Evolutionary conservation across 1,140 invertebrate species (phyloP), one percentile per base, ranked within the genome.

Genomic region (Lordiphosa mommai): DNA sequence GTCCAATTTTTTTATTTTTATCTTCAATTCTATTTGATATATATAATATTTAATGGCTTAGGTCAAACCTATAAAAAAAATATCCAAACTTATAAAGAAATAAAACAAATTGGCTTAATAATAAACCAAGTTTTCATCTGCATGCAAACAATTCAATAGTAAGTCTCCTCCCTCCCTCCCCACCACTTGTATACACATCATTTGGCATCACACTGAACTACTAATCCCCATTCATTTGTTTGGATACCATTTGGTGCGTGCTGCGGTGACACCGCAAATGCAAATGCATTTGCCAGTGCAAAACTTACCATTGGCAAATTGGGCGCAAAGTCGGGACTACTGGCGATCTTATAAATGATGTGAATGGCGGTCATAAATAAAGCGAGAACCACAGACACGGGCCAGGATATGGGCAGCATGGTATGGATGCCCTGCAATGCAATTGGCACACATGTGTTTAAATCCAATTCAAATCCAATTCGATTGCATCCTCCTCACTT

Each of bases 351-450:
- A 64, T 86, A 89, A 36, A 85, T 90, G 38, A 93, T 74, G 86
- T 94, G 93, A 2, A 91, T 90, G 20, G 91, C 76, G 8, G 92
- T 93, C 48, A 93, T 89, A 5, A 92, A 88, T 1, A 90, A 87
- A 0, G 92, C 92, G 86, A 94, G 87, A 1, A 90, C 89, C 16
- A 93, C 76, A 2, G 93, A 91, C 33, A 93, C 91, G 1, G 91
- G 87, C 69, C 92, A 89, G 1, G 93, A 92, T 60, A 94, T 90
- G 1, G 93, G 93, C 88, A 94, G 90, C 93, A 94, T 94, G 37
- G 93, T 93, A 71, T 94, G 93, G 33, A 93, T 91, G 72, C 92
- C 93, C 91, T 92, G 86, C 9, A 69, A 43, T 52, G 34, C 7
- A 34, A 30, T 20, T 27, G 10, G n/a, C n/a, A n/a, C 48, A 6